A percentile compares a stretch with the other conserved stretches of the same genome.
Evolutionary conservation across 1,140 invertebrate species (phyloP).

Genomic region (Drosophila bocqueti): DNA sequence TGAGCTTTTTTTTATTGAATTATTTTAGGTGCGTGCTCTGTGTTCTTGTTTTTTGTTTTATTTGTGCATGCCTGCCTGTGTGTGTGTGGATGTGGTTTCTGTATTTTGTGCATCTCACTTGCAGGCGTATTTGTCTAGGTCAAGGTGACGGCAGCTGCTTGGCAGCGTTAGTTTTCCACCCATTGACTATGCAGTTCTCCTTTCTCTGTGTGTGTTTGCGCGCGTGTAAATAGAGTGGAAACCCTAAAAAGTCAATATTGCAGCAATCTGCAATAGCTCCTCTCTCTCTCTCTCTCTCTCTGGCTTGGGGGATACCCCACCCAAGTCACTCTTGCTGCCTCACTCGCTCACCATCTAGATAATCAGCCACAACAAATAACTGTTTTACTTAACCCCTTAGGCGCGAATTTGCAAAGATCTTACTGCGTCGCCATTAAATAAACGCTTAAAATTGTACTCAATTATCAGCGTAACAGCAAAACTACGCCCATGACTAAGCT

Average conservation of each 20-base stretch:
- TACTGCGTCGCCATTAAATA: neutral
- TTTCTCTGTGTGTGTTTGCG: slow-evolving; percentile 3
- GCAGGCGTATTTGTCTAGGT: slow-evolving; percentile 42
- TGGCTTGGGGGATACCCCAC: too few relatives aligned
- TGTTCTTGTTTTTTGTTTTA: slow-evolving; percentile 1
- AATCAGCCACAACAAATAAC: slow-evolving; percentile 20
- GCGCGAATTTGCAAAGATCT: neutral
- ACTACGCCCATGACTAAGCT: neutral
- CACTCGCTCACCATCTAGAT: slow-evolving; percentile 4
- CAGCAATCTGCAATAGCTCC: slow-evolving; percentile 8
- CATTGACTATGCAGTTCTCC: slow-evolving; percentile 37
- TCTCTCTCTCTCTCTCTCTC: neutral
- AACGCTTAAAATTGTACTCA: neutral
- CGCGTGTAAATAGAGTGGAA: slow-evolving; percentile 29
- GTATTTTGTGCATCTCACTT: slow-evolving; percentile 23
- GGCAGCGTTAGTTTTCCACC: slow-evolving; percentile 43
- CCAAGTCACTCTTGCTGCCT: neutral
- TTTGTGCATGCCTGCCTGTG: slow-evolving; percentile 1
- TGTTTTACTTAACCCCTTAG: slow-evolving; percentile 23
- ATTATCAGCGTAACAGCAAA: neutral
- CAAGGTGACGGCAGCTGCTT: slow-evolving; percentile 50
- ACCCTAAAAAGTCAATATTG: slow-evolving; percentile 53
- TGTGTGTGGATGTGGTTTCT: neutral
- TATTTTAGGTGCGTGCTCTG: slow-evolving; percentile 8
- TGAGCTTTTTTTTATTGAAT: slow-evolving; percentile 19